Percentiles rank a stretch among this genome's conserved stretches.
Conservation (phyloP, 2,797 vertebrate genomes). For the Sebastes diaconus region DNA sequence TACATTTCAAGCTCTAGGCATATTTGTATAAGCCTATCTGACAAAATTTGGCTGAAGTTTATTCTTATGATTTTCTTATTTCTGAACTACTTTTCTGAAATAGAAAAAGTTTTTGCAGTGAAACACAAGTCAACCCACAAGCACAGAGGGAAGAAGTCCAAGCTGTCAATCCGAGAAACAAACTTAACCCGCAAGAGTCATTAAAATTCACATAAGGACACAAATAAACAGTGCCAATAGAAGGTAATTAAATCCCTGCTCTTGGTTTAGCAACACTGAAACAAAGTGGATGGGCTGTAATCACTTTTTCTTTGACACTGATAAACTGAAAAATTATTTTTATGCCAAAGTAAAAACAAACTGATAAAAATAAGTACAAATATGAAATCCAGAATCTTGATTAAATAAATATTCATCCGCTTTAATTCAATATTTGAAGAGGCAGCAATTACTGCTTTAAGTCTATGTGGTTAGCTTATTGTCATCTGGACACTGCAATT, state of each 20-base stretch:
- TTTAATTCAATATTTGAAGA: not conserved
- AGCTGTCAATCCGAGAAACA: conserved; percentile 16
- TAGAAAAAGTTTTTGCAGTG: conserved; percentile 42
- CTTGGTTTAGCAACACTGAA: not conserved
- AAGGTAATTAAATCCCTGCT: not conserved
- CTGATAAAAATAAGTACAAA: not conserved
- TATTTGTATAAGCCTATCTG: conserved; percentile 67
- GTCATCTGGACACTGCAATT: not conserved
- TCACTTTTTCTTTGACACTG: not conserved
- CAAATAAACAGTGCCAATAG: not conserved
- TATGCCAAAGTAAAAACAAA: not conserved
- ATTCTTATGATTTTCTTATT: conserved; percentile 44
- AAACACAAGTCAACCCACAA: conserved; percentile 6
- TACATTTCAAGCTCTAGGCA: conserved; percentile 66
- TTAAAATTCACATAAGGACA: conserved; percentile 2
- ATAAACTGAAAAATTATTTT: not conserved
- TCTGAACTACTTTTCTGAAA: conserved; percentile 52
- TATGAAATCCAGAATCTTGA: not conserved
- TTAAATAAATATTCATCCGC: not conserved
- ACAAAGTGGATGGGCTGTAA: not conserved
- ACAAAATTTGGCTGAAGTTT: conserved; percentile 61
- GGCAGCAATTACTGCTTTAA: not conserved
- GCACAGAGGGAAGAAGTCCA: not conserved
- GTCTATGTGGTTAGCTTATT: not conserved
- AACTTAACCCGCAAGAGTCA: not conserved